Percentiles rank a stretch among this genome's conserved stretches.
These are phyloP conservation scores for Meganola albula DNA, from an alignment of 2,888 invertebrate genomes.

Conservation along the genomic window DNA sequence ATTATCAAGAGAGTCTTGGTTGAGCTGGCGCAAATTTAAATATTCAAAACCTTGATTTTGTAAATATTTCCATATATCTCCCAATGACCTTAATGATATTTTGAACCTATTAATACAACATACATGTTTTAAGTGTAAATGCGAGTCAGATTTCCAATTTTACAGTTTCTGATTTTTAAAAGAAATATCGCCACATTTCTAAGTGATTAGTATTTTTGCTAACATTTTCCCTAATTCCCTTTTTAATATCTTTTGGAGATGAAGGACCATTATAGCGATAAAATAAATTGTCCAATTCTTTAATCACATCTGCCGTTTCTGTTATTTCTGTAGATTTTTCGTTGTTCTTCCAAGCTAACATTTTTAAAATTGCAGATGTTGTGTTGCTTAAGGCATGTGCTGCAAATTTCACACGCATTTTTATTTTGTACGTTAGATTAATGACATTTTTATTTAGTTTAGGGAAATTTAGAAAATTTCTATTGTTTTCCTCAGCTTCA, in stretches of 20 bases:
- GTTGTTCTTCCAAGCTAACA: conserved; percentile 2
- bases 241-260: conserved; percentile 16
- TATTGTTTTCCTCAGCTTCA: conserved; percentile 13
- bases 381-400: conserved; percentile 22
- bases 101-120: conserved; percentile 3
- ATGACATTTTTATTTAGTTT: conserved; percentile 14
- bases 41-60: conserved; percentile 6
- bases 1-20: conserved; percentile 9
- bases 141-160: background rate
- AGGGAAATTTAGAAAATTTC: conserved; percentile 7
- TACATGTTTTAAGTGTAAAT: conserved; percentile 1
- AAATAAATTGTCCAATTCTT: conserved; percentile 13
- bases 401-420: conserved; percentile 23
- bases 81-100: conserved; percentile 2
- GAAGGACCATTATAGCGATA: conserved; percentile 23
- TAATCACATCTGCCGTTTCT: conserved; percentile 7
- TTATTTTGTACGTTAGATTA: conserved; percentile 9
- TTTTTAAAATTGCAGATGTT: conserved; percentile 17
- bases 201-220: too few species aligned
- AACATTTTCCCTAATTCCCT: too few species aligned
- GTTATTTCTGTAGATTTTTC: background rate
- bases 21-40: conserved; percentile 7
- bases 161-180: conserved; percentile 2
- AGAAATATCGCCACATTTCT: conserved; percentile 2
- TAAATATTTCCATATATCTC: conserved; percentile 1